Percentiles rank a stretch among this genome's conserved stretches.
phyloP scores from a whole-genome alignment of 2,113 vertebrate genomes.

The Platysteira castanea region DNA sequence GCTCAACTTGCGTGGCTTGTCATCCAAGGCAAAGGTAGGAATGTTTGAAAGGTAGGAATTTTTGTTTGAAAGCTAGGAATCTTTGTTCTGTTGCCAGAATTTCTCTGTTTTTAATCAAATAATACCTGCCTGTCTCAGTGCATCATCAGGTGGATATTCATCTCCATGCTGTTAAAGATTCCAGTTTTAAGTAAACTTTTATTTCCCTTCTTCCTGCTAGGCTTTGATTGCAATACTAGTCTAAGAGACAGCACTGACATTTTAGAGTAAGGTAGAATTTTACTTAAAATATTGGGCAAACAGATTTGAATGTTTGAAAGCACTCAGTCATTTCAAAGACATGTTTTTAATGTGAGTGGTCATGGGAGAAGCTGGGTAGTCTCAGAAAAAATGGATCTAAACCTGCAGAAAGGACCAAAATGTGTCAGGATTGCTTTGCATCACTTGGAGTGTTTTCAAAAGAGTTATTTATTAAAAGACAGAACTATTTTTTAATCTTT shows the following conservation, averaged over 20 bases:
- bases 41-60: slow-evolving; percentile 62
- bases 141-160: background rate
- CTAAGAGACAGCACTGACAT: background rate
- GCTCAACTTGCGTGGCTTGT: slow-evolving; percentile 86
- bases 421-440: background rate
- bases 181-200: background rate
- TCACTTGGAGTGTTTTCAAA: background rate
- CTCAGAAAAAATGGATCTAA: background rate
- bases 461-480: background rate
- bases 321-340: background rate
- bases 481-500: background rate
- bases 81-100: background rate
- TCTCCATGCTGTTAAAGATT: background rate
- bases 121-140: background rate
- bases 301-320: background rate
- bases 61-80: background rate
- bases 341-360: background rate
- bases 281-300: background rate
- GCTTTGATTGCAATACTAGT: background rate
- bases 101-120: background rate
- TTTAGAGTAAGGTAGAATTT: background rate
- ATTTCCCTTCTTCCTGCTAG: background rate
- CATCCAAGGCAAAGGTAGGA: slow-evolving; percentile 88
- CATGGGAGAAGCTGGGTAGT: background rate
- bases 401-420: background rate